Evolutionary conservation across 2,797 vertebrate species (phyloP).

Genomic region (Mormyrops attenuatus): DNA sequence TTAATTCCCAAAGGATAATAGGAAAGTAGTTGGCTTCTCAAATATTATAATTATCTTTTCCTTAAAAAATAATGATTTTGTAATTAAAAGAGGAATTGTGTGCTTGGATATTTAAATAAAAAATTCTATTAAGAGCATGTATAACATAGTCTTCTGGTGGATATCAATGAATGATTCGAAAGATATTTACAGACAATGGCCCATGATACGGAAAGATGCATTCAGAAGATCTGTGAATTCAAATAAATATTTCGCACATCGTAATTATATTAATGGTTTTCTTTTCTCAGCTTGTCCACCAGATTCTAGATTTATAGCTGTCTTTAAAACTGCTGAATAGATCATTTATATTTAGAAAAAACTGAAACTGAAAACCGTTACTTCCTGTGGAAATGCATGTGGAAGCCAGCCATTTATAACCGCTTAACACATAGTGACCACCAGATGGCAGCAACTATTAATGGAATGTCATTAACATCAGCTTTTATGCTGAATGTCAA

Average conservation of each 20-base stretch:
- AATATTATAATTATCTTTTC: neutral
- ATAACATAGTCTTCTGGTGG: neutral
- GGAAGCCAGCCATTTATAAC: neutral
- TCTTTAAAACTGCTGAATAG: neutral
- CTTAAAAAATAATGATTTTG: neutral
- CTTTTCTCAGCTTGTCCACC: neutral
- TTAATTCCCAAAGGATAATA: neutral
- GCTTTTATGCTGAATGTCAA: neutral
- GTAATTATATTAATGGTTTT: neutral
- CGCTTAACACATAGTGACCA: neutral
- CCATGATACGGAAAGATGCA: neutral
- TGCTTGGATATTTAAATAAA: neutral
- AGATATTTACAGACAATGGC: neutral
- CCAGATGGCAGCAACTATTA: conserved; percentile 9
- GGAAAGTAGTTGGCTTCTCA: neutral
- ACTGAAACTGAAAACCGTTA: neutral
- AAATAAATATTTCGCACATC: neutral
- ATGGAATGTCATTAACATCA: neutral
- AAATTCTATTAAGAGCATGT: neutral
- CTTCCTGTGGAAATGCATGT: neutral
- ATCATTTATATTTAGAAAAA: neutral
- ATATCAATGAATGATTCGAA: neutral
- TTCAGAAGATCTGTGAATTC: neutral
- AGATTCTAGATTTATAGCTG: neutral
- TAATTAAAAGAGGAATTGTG: too few species aligned